Percentiles rank a stretch among this genome's conserved stretches.
Conservation (phyloP, 2,888 invertebrate species). For the Leistus spinibarbis region DNA sequence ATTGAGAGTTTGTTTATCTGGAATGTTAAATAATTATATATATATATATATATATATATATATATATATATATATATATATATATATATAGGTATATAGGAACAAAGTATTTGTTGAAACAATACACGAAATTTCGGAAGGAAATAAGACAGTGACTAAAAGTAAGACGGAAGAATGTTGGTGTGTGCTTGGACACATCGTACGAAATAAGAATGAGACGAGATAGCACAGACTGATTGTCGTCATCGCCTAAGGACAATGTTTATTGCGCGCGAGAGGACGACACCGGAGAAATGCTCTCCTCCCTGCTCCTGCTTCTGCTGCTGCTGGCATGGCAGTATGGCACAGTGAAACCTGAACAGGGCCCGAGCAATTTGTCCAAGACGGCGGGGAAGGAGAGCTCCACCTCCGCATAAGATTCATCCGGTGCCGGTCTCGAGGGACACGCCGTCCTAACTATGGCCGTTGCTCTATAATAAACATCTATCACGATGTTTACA, state of each 20-base stretch:
- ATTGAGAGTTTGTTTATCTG: not conserved
- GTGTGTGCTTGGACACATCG: slow-evolving; percentile 51
- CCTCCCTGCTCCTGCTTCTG: slow-evolving; percentile 5
- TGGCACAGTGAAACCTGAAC: slow-evolving; percentile 49
- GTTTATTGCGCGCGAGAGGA: slow-evolving; percentile 47
- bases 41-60: too few species aligned
- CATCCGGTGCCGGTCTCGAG: slow-evolving; percentile 51
- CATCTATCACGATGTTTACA: slow-evolving; percentile 57
- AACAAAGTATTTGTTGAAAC: too few species aligned
- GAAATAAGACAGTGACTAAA: not conserved
- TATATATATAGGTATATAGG: too few species aligned
- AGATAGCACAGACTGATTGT: slow-evolving; percentile 55
- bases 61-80: too few species aligned
- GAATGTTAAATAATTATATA: too few species aligned
- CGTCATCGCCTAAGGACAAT: slow-evolving; percentile 56
- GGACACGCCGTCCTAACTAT: slow-evolving; percentile 55
- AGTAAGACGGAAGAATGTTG: not conserved
- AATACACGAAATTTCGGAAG: not conserved
- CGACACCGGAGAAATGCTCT: not conserved
- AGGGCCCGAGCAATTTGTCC: slow-evolving; percentile 57
- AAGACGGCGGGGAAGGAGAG: slow-evolving; percentile 50
- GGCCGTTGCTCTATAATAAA: slow-evolving; percentile 56
- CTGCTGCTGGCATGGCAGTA: slow-evolving; percentile 43
- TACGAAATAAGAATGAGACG: slow-evolving; percentile 52
- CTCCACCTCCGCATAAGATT: slow-evolving; percentile 55